Evolutionary conservation across 2,113 vertebrate species (phyloP).

Genomic region (Monopterus albus): DNA sequence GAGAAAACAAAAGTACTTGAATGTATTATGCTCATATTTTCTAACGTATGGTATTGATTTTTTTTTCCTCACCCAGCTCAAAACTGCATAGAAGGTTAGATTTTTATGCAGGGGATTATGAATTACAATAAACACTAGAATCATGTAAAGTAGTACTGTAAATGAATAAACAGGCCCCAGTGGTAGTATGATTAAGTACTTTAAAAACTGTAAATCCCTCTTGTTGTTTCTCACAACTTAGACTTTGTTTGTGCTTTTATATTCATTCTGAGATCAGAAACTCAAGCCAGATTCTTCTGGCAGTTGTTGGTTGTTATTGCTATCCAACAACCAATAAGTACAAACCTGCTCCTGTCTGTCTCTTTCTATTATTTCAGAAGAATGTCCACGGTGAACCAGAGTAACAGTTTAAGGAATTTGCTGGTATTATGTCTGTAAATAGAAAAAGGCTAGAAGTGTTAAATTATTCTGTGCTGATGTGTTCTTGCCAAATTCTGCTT

Average conservation of each 20-base stretch:
- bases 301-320: background rate
- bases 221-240: background rate
- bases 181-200: background rate
- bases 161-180: background rate
- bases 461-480: constrained; percentile 41
- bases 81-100: background rate
- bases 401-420: constrained; percentile 10
- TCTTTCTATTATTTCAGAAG: background rate
- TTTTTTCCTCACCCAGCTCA: background rate
- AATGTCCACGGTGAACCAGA: background rate
- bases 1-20: background rate
- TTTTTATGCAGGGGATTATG: constrained; percentile 16
- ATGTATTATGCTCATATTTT: background rate
- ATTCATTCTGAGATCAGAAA: background rate
- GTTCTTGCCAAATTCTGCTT: constrained; percentile 20
- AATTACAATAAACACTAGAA: background rate
- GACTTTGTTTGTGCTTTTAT: background rate
- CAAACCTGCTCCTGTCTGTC: background rate
- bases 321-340: background rate
- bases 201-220: background rate
- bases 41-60: constrained; percentile 15
- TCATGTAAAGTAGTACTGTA: background rate
- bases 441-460: constrained; percentile 7
- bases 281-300: background rate
- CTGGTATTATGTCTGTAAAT: background rate